Conservation (phyloP, 2,797 vertebrate genomes). For the Stomatorhinus walkeri region DNA sequence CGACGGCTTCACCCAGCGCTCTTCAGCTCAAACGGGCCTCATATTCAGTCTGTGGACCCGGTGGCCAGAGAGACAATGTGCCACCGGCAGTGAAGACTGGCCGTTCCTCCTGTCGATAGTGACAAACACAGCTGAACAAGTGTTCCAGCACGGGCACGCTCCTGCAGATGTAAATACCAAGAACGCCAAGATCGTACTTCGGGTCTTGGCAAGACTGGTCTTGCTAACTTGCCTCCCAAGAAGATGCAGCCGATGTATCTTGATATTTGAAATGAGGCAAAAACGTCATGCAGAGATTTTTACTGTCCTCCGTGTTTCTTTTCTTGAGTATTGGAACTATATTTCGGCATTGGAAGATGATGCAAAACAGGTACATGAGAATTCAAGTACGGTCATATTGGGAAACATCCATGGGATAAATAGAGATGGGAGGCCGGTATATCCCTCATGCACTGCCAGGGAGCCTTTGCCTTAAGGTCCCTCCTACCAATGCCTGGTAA, state of each 20-base stretch:
- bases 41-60: background rate
- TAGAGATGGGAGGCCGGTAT: constrained; percentile 9
- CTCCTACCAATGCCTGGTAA: background rate
- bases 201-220: background rate
- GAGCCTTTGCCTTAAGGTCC: background rate
- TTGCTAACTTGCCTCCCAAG: background rate
- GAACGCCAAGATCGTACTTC: background rate
- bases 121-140: background rate
- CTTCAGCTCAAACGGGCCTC: background rate
- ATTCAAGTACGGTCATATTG: background rate
- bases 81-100: background rate
- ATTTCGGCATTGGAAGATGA: background rate
- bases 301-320: background rate
- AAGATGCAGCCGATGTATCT: background rate
- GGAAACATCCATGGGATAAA: constrained; percentile 36
- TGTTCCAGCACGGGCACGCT: background rate
- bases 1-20: background rate
- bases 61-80: background rate
- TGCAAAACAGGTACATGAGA: background rate
- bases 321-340: background rate
- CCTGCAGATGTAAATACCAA: background rate
- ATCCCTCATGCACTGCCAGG: background rate
- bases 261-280: background rate
- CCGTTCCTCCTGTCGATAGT: background rate
- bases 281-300: background rate